phyloP scores from a whole-genome alignment of 1,140 invertebrate genomes.

The Trinorchestia longiramus region DNA sequence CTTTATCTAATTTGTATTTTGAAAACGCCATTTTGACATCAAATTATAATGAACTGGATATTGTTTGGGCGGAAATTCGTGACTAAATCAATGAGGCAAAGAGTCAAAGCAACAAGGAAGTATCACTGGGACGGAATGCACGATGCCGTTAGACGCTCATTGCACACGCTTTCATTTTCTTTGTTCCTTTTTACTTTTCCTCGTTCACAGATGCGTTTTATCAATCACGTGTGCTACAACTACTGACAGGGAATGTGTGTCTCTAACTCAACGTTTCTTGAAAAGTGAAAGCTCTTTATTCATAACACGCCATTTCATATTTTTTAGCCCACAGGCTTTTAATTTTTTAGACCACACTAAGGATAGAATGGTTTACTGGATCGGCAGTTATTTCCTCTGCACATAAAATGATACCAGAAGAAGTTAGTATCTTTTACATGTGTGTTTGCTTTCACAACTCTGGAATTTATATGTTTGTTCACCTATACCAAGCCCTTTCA shows the following conservation, averaged over 20 bases:
- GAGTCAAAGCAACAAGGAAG: neutral
- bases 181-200: neutral
- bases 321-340: too few species aligned
- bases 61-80: neutral
- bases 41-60: too few species aligned
- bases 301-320: too few species aligned
- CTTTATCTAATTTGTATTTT: too few species aligned
- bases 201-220: neutral
- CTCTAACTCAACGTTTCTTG: neutral
- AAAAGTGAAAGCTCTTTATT: neutral
- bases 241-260: neutral
- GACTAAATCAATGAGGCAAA: neutral
- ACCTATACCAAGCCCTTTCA: neutral
- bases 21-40: too few species aligned
- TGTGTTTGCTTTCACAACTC: neutral
- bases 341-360: neutral
- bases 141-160: neutral
- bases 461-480: neutral
- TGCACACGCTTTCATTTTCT: slow-evolving; percentile 32
- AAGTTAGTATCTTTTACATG: neutral
- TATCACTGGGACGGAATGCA: neutral
- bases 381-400: too few species aligned
- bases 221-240: neutral
- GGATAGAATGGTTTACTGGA: too few species aligned
- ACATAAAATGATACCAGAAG: neutral